Conservation (phyloP, 2,888 invertebrate species). For the Amorpha juglandis region DNA sequence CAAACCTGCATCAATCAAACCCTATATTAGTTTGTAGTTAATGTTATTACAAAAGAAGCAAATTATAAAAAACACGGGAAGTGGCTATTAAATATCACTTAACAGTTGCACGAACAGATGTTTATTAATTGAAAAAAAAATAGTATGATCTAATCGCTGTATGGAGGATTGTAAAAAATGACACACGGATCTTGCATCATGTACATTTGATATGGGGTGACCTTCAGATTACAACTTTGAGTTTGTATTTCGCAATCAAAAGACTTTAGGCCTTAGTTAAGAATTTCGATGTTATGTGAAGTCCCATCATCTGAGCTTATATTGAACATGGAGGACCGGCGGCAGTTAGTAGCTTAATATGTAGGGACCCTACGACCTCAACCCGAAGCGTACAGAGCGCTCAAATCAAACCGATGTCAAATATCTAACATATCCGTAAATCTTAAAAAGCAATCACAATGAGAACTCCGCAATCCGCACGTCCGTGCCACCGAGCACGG, state of each 20-base stretch:
- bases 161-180: not conserved
- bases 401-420: no score
- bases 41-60: constrained; percentile 13
- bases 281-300: no score
- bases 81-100: constrained; percentile 68
- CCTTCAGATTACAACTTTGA: not conserved
- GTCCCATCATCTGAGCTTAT: no score
- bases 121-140: constrained; percentile 50
- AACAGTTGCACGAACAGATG: constrained; percentile 44
- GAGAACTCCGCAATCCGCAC: not conserved
- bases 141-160: constrained; percentile 40
- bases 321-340: no score
- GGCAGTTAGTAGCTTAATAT: no score
- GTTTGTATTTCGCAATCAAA: not conserved
- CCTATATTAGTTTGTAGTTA: constrained; percentile 8
- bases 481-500: not conserved
- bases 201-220: not conserved
- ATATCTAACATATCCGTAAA: not conserved
- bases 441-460: constrained; percentile 8
- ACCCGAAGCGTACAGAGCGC: no score
- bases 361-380: no score
- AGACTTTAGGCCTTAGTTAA: no score
- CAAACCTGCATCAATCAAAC: constrained; percentile 43
- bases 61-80: constrained; percentile 50
- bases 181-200: constrained; percentile 2